Conservation (phyloP, 2,797 vertebrate species). For the Lates japonicus region DNA sequence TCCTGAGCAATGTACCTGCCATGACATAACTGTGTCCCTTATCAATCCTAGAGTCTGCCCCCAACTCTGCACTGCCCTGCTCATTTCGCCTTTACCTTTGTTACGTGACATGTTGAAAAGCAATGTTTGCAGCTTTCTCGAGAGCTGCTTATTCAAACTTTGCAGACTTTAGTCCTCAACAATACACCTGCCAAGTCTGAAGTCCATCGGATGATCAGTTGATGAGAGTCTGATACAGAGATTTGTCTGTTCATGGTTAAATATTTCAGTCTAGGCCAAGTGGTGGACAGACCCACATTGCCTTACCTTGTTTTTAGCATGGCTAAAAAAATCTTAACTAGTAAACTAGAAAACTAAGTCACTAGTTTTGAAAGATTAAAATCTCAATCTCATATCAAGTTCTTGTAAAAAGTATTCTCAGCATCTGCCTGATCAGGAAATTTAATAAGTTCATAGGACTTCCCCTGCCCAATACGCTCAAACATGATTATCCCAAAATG, state of each 20-base stretch:
- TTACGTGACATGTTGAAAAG: neutral
- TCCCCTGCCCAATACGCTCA: conserved; percentile 6
- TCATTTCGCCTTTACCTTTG: neutral
- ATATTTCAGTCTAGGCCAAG: neutral
- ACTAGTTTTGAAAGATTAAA: conserved; percentile 15
- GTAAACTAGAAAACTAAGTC: neutral
- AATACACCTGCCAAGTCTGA: neutral
- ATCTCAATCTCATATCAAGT: no score
- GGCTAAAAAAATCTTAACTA: neutral
- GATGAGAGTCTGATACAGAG: no score
- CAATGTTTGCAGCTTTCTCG: neutral
- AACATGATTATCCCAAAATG: conserved; percentile 30
- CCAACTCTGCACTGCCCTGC: no score
- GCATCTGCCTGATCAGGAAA: conserved; percentile 44
- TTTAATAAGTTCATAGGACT: conserved; percentile 36
- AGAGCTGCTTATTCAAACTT: neutral
- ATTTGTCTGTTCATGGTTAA: no score
- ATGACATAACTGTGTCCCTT: no score
- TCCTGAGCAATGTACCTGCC: no score
- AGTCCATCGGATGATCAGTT: neutral
- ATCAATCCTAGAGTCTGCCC: no score
- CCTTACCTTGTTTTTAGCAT: no score
- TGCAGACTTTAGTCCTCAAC: neutral
- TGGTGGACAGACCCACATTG: neutral
- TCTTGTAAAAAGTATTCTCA: conserved; percentile 10